These are phyloP conservation scores for Trissoscelio sp. DNA, from an alignment of 2,888 invertebrate genomes.

Conservation along the genomic window DNA sequence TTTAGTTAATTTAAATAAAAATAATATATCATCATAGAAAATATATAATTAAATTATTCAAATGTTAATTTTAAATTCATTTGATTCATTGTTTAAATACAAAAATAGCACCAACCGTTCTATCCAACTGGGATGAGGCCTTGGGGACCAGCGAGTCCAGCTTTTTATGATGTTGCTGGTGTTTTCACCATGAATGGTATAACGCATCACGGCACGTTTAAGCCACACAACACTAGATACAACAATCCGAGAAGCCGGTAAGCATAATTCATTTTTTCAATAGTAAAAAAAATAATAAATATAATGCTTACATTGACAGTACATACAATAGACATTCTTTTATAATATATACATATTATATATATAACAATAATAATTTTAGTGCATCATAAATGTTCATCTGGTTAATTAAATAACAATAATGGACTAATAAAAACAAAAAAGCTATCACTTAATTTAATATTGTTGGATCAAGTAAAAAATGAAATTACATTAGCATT, in stretches of 20 bases:
- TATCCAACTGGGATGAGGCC: slow-evolving; percentile 87
- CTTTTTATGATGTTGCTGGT: slow-evolving; percentile 88
- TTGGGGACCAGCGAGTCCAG: slow-evolving; percentile 84
- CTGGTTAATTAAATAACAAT: too few species aligned
- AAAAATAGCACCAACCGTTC: slow-evolving; percentile 86
- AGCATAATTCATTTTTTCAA: slow-evolving; percentile 29
- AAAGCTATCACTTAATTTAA: too few species aligned
- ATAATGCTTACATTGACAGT: neutral
- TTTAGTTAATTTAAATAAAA: too few species aligned
- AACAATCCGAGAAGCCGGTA: slow-evolving; percentile 82
- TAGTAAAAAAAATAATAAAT: neutral
- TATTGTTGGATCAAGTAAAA: too few species aligned
- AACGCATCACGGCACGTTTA: slow-evolving; percentile 87
- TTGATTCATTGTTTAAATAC: slow-evolving; percentile 5
- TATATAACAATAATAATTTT: too few species aligned
- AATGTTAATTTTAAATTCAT: too few species aligned
- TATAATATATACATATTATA: too few species aligned
- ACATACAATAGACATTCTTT: neutral
- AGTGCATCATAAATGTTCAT: too few species aligned
- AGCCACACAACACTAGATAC: slow-evolving; percentile 85
- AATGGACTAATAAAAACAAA: too few species aligned
- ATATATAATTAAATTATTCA: too few species aligned
- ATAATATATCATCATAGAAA: too few species aligned
- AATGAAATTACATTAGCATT: too few species aligned
- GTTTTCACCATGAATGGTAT: slow-evolving; percentile 90